Evolutionary conservation across 2,888 invertebrate species (phyloP).

Genomic region (Pseudococcus jackbeardsleyi): DNA sequence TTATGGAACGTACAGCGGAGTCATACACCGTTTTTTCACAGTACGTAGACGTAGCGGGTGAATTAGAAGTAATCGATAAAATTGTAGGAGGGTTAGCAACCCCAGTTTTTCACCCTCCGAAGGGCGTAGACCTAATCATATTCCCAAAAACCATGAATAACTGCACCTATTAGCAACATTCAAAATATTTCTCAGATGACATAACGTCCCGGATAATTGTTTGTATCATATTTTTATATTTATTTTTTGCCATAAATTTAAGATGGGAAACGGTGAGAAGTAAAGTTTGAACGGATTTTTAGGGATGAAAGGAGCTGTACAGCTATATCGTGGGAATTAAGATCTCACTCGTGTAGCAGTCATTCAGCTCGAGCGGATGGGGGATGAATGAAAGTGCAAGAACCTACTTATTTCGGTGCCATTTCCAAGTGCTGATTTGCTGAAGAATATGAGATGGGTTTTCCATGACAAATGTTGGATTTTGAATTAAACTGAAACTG

Average conservation of each 20-base stretch:
- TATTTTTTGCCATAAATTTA: neutral
- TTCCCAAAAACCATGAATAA: slow-evolving; percentile 62
- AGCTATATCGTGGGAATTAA: neutral
- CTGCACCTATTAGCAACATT: slow-evolving; percentile 52
- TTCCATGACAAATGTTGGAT: too few relatives aligned
- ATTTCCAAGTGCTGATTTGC: too few relatives aligned
- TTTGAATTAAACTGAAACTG: too few relatives aligned
- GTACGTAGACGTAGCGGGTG: slow-evolving; percentile 40
- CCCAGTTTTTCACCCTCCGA: slow-evolving; percentile 63
- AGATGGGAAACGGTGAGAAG: neutral
- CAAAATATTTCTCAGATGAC: slow-evolving; percentile 39
- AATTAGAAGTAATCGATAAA: slow-evolving; percentile 61
- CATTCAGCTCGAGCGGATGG: neutral
- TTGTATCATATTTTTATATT: neutral
- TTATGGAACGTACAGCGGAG: slow-evolving; percentile 50
- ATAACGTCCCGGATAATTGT: neutral
- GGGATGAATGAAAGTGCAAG: neutral
- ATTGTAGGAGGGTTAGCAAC: slow-evolving; percentile 57
- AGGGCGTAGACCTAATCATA: slow-evolving; percentile 64
- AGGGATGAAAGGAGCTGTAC: neutral
- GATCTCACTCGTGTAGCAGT: neutral
- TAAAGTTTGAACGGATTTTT: neutral
- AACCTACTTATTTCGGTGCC: neutral
- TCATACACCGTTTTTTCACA: slow-evolving; percentile 50
- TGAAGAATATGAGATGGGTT: too few relatives aligned